Conservation (phyloP, 1,140 invertebrate species). For the Steinernema feltiae region DNA sequence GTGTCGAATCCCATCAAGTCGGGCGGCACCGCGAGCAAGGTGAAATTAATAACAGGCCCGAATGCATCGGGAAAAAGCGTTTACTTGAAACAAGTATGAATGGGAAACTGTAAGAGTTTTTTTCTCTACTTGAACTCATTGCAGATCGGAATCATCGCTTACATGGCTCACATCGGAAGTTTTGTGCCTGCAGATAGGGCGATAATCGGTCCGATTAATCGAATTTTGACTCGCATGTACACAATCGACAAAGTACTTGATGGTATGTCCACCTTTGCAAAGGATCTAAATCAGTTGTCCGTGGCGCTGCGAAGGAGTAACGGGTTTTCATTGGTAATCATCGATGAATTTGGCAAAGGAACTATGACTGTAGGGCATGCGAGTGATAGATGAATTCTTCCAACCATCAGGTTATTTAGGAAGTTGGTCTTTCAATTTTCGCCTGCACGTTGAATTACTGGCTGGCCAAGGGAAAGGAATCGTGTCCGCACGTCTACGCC, state of each 20-base stretch:
- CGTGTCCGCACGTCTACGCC: conserved; percentile 51
- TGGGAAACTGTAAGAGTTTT: not conserved
- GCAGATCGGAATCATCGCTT: conserved; percentile 69
- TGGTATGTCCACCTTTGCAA: conserved; percentile 76
- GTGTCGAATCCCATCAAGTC: conserved; percentile 48
- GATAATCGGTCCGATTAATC: conserved; percentile 67
- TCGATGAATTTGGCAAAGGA: conserved; percentile 87
- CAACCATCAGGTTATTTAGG: too few species aligned
- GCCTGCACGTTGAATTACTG: conserved; percentile 52
- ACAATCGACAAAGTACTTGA: conserved; percentile 70
- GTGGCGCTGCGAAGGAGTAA: conserved; percentile 67
- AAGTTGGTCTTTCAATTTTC: conserved; percentile 51
- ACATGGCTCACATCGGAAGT: conserved; percentile 79
- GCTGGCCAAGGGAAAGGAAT: conserved; percentile 37
- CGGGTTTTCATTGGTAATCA: conserved; percentile 69
- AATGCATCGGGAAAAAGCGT: conserved; percentile 87
- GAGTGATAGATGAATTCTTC: conserved; percentile 19
- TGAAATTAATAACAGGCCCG: conserved; percentile 78
- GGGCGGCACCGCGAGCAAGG: conserved; percentile 60
- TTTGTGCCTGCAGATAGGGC: conserved; percentile 76
- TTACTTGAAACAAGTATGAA: conserved; percentile 75
- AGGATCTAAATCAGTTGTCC: conserved; percentile 76
- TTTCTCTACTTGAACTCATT: too few species aligned
- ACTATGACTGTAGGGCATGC: conserved; percentile 65
- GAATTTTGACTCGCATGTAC: conserved; percentile 72